These are phyloP conservation scores for Unio pictorum DNA, from an alignment of 2,888 invertebrate genomes.

Conservation along the genomic window DNA sequence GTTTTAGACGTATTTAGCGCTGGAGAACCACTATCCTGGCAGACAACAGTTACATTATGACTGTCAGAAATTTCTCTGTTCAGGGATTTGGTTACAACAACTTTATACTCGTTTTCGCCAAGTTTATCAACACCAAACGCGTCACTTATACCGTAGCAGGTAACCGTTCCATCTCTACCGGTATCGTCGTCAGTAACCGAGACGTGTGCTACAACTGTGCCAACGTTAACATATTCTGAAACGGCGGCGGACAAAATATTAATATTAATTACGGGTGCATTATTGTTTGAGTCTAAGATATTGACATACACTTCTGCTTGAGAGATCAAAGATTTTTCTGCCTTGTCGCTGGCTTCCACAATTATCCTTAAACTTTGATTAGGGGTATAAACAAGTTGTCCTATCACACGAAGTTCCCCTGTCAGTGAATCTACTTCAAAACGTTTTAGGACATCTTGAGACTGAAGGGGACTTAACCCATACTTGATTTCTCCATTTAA, in stretches of 20 bases:
- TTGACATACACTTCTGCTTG: constrained; percentile 51
- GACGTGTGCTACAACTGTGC: constrained; percentile 56
- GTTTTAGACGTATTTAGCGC: constrained; percentile 33
- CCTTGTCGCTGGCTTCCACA: constrained; percentile 58
- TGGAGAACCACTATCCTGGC: constrained; percentile 44
- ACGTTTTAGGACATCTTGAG: constrained; percentile 35
- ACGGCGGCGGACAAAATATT: constrained; percentile 54
- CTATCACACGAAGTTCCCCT: constrained; percentile 50
- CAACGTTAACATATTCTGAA: constrained; percentile 55
- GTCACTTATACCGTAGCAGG: constrained; percentile 46
- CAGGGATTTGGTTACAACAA: constrained; percentile 35
- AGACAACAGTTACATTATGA: constrained; percentile 37
- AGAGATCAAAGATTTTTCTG: constrained; percentile 47
- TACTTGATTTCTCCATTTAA: constrained; percentile 78
- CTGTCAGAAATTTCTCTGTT: constrained; percentile 35
- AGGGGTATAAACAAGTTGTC: constrained; percentile 46
- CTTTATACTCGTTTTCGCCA: constrained; percentile 53
- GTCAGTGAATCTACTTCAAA: constrained; percentile 44
- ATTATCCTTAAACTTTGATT: constrained; percentile 38
- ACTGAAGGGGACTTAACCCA: constrained; percentile 60
- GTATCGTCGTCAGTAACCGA: constrained; percentile 54
- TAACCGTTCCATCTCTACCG: constrained; percentile 58
- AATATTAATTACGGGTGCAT: constrained; percentile 81
- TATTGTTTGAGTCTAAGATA: constrained; percentile 91
- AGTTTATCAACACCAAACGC: constrained; percentile 51